phyloP scores from a whole-genome alignment of 1,140 invertebrate genomes.

The Colletes latitarsis region DNA sequence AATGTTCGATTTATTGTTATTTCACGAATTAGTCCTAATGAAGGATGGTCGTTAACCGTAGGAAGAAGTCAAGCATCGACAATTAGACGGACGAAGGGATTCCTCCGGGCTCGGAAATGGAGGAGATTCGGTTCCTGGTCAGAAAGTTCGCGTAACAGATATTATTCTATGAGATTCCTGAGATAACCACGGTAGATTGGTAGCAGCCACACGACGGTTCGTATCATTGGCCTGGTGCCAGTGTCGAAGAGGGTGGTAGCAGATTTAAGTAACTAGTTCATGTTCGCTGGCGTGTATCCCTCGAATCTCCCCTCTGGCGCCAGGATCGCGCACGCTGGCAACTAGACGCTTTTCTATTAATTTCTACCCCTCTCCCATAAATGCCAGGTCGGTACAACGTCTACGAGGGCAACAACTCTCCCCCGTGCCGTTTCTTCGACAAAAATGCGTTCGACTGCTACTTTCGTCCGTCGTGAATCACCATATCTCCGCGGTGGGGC shows the following conservation, averaged over 20 bases:
- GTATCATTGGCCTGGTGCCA: conserved; percentile 40
- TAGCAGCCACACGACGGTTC: conserved; percentile 25
- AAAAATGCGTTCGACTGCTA: background rate
- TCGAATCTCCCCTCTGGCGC: conserved; percentile 29
- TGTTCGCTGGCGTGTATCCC: conserved; percentile 40
- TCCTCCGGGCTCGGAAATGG: too few species aligned
- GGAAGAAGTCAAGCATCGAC: background rate
- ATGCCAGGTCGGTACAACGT: background rate
- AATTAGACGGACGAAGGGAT: background rate
- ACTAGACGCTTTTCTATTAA: conserved; percentile 38
- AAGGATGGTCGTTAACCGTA: too few species aligned
- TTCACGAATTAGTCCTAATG: too few species aligned
- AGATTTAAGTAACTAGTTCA: conserved; percentile 52
- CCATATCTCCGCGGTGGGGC: background rate
- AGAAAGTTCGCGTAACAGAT: conserved; percentile 26
- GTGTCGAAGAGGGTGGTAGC: conserved; percentile 16
- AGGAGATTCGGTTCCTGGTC: conserved; percentile 15
- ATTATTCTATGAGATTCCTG: conserved; percentile 29
- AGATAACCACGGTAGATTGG: conserved; percentile 46
- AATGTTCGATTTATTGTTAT: too few species aligned
- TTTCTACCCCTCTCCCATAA: conserved; percentile 1
- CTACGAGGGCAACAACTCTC: background rate
- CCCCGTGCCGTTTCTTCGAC: background rate
- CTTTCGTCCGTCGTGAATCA: background rate
- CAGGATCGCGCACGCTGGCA: conserved; percentile 13